Evolutionary conservation across 2,888 invertebrate species (phyloP).

Genomic region (Ptycholaimellus sp.): DNA sequence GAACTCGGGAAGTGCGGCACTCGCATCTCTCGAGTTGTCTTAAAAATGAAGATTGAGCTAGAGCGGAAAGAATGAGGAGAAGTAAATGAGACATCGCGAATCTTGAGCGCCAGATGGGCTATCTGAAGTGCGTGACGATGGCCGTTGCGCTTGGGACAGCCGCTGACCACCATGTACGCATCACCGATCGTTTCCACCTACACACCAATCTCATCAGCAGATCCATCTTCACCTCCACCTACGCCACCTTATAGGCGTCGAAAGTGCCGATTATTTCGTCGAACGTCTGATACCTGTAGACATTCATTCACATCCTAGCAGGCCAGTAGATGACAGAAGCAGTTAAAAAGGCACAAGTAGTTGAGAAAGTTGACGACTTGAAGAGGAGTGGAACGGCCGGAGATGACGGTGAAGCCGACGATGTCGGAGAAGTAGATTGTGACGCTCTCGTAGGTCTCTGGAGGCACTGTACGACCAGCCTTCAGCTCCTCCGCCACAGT

Average conservation of each 20-base stretch:
- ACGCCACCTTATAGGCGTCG: conserved; percentile 19
- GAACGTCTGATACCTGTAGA: no score
- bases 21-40: no score
- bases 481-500: no score
- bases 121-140: neutral
- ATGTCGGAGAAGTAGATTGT: conserved; percentile 20
- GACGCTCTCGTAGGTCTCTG: conserved; percentile 16
- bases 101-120: neutral
- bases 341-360: conserved; percentile 18
- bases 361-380: conserved; percentile 21
- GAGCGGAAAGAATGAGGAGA: no score
- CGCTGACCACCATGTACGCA: conserved; percentile 17
- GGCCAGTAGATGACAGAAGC: no score
- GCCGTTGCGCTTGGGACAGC: conserved; percentile 17
- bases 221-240: neutral
- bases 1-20: no score
- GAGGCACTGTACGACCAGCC: conserved; percentile 17
- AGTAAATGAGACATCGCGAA: no score
- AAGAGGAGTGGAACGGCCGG: conserved; percentile 16
- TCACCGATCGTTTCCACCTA: conserved; percentile 20
- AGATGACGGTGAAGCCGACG: conserved; percentile 15
- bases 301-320: no score
- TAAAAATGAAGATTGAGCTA: no score
- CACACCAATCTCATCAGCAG: neutral
- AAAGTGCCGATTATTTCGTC: conserved; percentile 19